phyloP scores from a whole-genome alignment of 2,888 invertebrate genomes.

The Apotomis betuletana region DNA sequence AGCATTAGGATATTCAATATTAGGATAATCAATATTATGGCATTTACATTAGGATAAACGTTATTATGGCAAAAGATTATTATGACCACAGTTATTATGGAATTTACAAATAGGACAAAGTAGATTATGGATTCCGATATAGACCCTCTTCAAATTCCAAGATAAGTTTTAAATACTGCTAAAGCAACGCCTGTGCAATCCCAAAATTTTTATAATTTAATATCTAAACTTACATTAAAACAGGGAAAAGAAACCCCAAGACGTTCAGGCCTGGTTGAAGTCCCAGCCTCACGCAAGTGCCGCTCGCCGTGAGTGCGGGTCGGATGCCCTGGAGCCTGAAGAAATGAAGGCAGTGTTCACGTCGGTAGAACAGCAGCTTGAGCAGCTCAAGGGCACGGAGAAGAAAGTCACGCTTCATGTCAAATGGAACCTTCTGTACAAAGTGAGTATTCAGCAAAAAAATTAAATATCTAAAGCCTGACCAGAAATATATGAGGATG shows the following conservation, averaged over 20 bases:
- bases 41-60: too few relatives aligned
- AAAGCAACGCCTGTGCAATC: too few relatives aligned
- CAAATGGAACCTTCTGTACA: slow-evolving; percentile 90
- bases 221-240: not conserved
- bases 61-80: too few relatives aligned
- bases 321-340: slow-evolving; percentile 87
- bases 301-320: slow-evolving; percentile 87
- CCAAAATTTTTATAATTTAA: too few relatives aligned
- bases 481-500: too few relatives aligned
- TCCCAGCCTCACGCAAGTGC: slow-evolving; percentile 85
- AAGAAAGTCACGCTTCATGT: slow-evolving; percentile 88
- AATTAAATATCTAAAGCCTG: not conserved
- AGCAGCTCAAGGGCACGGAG: slow-evolving; percentile 50
- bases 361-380: slow-evolving; percentile 67
- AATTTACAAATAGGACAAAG: too few relatives aligned
- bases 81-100: too few relatives aligned
- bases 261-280: slow-evolving; percentile 88
- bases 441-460: slow-evolving; percentile 70
- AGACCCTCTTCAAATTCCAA: too few relatives aligned
- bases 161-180: not conserved
- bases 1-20: too few relatives aligned
- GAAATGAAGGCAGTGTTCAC: slow-evolving; percentile 72
- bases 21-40: too few relatives aligned
- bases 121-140: too few relatives aligned
- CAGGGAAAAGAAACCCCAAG: slow-evolving; percentile 73